A percentile compares a stretch with the other conserved stretches of the same genome.
phyloP scores from a whole-genome alignment of 2,888 invertebrate species.

The Drosophila antonietae region DNA sequence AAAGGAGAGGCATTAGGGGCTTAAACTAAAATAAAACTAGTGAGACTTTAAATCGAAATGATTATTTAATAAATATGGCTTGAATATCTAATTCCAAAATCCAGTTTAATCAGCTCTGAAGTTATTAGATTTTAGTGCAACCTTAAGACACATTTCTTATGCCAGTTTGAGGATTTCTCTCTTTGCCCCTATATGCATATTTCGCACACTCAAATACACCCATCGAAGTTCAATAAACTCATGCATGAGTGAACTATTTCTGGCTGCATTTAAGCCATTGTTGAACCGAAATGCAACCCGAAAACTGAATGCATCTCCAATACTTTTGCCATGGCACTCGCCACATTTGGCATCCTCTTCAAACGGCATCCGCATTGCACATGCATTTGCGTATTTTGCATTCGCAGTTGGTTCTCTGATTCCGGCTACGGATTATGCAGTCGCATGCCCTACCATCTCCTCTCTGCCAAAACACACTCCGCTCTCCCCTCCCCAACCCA shows the following conservation, averaged over 20 bases:
- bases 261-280: not conserved
- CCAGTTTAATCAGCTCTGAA: not conserved
- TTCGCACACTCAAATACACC: not conserved
- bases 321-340: conserved; percentile 8
- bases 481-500: too few species aligned
- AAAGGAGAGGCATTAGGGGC: too few species aligned
- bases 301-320: conserved; percentile 14
- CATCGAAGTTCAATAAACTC: conserved; percentile 1
- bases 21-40: not conserved
- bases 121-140: not conserved
- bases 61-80: not conserved
- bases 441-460: conserved; percentile 15
- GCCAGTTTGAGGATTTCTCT: not conserved
- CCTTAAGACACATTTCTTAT: not conserved
- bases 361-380: conserved; percentile 25
- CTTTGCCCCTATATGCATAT: not conserved
- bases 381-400: conserved; percentile 47
- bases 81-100: not conserved
- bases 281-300: not conserved
- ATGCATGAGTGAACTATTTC: not conserved
- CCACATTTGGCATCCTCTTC: conserved; percentile 24
- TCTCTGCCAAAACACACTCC: not conserved
- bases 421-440: conserved; percentile 61
- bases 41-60: too few species aligned
- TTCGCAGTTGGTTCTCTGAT: conserved; percentile 31